phyloP scores from a whole-genome alignment of 2,113 vertebrate genomes.

The Psammodynastes pulverulentus region DNA sequence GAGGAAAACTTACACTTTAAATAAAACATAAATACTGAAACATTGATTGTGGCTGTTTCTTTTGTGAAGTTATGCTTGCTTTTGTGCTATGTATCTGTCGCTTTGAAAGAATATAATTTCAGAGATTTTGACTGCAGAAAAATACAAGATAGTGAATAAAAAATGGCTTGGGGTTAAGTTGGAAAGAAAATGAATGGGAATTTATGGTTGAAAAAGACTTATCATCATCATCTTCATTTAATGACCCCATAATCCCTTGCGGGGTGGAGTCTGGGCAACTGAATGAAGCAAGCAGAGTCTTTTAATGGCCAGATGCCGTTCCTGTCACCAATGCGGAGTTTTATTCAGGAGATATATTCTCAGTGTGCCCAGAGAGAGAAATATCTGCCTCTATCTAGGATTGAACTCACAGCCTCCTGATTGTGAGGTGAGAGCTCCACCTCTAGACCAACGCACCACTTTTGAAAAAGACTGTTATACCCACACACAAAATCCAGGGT shows the following conservation, averaged over 20 bases:
- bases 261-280: too few relatives aligned
- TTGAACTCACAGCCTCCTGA: too few relatives aligned
- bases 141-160: too few relatives aligned
- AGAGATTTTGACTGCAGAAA: neutral
- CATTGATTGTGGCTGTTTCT: neutral
- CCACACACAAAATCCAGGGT: neutral
- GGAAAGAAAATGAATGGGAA: neutral
- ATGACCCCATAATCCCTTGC: too few relatives aligned
- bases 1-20: neutral
- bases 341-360: too few relatives aligned
- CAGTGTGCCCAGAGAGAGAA: too few relatives aligned
- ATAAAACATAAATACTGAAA: neutral
- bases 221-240: neutral
- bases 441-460: too few relatives aligned
- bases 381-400: too few relatives aligned
- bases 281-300: too few relatives aligned
- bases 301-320: too few relatives aligned
- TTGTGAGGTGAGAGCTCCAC: too few relatives aligned
- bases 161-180: neutral
- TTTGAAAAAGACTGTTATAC: neutral
- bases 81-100: neutral
- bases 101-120: neutral
- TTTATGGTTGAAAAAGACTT: neutral
- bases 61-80: neutral
- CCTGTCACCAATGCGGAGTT: too few relatives aligned